Base-by-base conservation (phyloP, 2,888 invertebrate species). In the Melinopterus prodromus region DNA sequence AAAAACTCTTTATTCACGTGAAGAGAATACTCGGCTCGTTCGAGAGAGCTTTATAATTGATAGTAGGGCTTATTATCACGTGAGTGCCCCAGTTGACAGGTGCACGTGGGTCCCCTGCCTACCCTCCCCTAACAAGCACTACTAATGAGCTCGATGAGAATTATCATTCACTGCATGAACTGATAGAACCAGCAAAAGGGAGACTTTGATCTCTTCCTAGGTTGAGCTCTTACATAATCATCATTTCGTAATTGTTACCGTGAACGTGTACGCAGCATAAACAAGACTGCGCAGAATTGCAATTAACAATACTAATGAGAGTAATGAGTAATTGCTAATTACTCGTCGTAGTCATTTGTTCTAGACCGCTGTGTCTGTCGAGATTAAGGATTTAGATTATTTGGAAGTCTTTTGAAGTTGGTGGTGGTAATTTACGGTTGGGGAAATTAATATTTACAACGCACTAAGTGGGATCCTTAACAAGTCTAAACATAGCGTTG, bases 41-140 rank as follows among this genome's bases (percentile, higher is more conserved):
- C 53, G 53, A 53, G 53, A 53, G 53, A 53, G 53, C 53, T 53
- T 53, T 53, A 53, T 53, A 53, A 53, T 53, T 53, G 53, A 53
- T 53, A 53, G 53, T 53, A 53, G 53, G 5, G 53, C 53, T 53
- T 53, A 53, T 53, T 53, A 53, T 7, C 53, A 53, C 53, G 53
- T 53, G 53, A 53, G 53, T 53, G 53, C 9, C 12, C 12, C 53
- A 53, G 53, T 53, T 53, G 53, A 53, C 53, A 53, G 53, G 53
- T 53, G 53, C 53, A 9, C 53, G 3, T 26, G 26, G 26, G 26
- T 2, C 2, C 2, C 26, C 26, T 26, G 26, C 26, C 26, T 26
- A 26, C 53, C 53, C 53, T 9, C 1, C 53, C 7, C 12, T 53
- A 53, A 53, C 53, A 53, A 53, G 53, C 53, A 53, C 53, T 53